Conservation (phyloP, 2,113 vertebrate genomes). For the Polypterus senegalus region DNA sequence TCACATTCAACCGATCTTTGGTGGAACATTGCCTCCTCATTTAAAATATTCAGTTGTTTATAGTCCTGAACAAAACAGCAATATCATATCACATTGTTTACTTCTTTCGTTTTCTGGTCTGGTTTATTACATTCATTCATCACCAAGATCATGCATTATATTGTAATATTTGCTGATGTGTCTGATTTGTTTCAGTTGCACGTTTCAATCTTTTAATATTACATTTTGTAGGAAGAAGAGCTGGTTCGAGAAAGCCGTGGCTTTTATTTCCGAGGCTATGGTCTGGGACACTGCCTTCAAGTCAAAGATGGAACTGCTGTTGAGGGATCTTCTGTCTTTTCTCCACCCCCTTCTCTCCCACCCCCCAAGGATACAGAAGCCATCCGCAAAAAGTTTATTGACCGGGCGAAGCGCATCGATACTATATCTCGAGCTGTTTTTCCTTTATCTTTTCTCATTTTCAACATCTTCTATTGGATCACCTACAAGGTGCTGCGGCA, state of each 20-base stretch:
- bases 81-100: too few species aligned
- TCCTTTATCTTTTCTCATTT: slow-evolving; percentile 81
- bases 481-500: slow-evolving; percentile 80
- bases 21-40: too few species aligned
- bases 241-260: slow-evolving; percentile 59
- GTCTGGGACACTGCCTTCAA: slow-evolving; percentile 70
- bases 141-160: too few species aligned
- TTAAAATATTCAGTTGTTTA: too few species aligned
- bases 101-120: too few species aligned
- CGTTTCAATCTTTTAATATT: slow-evolving; percentile 3
- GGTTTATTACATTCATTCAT: too few species aligned
- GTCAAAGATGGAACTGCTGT: slow-evolving; percentile 44
- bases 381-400: slow-evolving; percentile 54
- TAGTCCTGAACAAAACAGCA: too few species aligned
- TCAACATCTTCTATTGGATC: slow-evolving; percentile 91
- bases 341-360: slow-evolving; percentile 35
- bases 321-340: slow-evolving; percentile 45
- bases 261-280: slow-evolving; percentile 72
- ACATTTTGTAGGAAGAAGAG: slow-evolving; percentile 56
- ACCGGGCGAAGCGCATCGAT: slow-evolving; percentile 80
- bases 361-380: slow-evolving; percentile 45
- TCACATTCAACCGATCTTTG: too few species aligned
- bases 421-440: slow-evolving; percentile 79
- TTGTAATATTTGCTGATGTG: too few species aligned
- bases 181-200: slow-evolving; percentile 2